A percentile compares a stretch with the other conserved stretches of the same genome.
Conservation (phyloP, 2,797 vertebrate genomes). For the Enteromius unitaeniatus region DNA sequence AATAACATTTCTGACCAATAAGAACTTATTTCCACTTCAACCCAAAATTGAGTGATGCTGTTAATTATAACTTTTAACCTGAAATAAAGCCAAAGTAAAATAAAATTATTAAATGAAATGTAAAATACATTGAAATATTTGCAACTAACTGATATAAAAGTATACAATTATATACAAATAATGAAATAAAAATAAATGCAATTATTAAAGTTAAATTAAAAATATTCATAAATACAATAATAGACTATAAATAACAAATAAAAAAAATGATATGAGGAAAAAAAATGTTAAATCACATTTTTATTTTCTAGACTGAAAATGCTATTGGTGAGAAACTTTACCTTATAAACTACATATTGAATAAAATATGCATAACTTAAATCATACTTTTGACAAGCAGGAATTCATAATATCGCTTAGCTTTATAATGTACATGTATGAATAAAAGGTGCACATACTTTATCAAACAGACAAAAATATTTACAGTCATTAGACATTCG, state of each 20-base stretch:
- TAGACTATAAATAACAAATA: not conserved
- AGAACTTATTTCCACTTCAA: not conserved
- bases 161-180: not conserved
- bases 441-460: not conserved
- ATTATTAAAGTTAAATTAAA: not conserved
- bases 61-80: not conserved
- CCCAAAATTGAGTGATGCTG: not conserved
- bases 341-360: not conserved
- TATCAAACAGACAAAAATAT: slow-evolving; percentile 9
- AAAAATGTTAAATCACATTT: not conserved
- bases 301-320: not conserved
- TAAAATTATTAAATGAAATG: not conserved
- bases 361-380: not conserved
- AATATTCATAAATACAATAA: not conserved
- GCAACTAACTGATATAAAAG: not conserved
- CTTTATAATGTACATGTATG: not conserved
- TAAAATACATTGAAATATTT: not conserved
- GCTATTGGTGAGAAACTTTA: not conserved
- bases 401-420: not conserved
- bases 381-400: not conserved
- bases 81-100: not conserved
- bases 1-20: not conserved
- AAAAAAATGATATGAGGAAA: not conserved
- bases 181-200: not conserved
- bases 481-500: not conserved